phyloP scores from a whole-genome alignment of 2,113 vertebrate genomes.

The Tringa solitaria region DNA sequence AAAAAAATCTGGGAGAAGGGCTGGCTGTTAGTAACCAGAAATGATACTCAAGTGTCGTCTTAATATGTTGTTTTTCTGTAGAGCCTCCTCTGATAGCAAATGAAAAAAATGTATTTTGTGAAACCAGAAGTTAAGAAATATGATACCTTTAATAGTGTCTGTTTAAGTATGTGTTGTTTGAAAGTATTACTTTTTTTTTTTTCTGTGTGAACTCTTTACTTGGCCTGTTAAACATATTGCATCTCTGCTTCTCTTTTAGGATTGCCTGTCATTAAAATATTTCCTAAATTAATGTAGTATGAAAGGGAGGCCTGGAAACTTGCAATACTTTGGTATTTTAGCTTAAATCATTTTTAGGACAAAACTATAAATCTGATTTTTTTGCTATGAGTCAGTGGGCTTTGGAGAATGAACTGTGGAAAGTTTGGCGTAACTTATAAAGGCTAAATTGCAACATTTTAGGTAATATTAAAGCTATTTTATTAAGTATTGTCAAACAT shows the following conservation, averaged over 20 bases:
- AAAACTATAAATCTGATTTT: constrained; percentile 26
- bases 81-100: background rate
- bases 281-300: constrained; percentile 51
- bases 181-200: background rate
- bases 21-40: background rate
- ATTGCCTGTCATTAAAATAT: constrained; percentile 58
- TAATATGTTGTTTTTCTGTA: background rate
- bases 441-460: constrained; percentile 48
- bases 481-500: constrained; percentile 60
- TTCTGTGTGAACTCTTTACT: background rate
- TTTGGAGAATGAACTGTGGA: constrained; percentile 45
- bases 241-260: constrained; percentile 52
- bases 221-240: background rate
- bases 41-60: background rate
- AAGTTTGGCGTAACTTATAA: constrained; percentile 48
- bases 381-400: background rate
- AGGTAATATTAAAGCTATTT: constrained; percentile 59
- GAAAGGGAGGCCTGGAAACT: constrained; percentile 37
- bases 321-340: constrained; percentile 14
- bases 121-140: constrained; percentile 2
- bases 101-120: background rate
- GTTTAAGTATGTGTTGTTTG: background rate
- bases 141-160: background rate
- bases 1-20: background rate
- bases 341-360: constrained; percentile 45